These are phyloP conservation scores for Dioctria rufipes DNA, from an alignment of 2,888 invertebrate species.

Conservation along the genomic window DNA sequence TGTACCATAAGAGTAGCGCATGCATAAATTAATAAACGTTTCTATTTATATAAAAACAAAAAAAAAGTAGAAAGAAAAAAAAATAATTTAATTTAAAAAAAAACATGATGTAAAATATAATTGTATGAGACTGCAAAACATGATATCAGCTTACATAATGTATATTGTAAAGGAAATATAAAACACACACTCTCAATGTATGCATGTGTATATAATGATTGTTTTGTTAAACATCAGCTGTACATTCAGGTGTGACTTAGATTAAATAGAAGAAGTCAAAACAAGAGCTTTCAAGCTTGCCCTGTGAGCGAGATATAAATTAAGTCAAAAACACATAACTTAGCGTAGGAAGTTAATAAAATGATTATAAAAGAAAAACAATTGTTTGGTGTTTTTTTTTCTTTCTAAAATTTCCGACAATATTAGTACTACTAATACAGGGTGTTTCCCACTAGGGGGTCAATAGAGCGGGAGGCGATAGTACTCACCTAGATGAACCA, in stretches of 20 bases:
- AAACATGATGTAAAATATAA: slow-evolving; percentile 31
- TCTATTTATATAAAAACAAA: background rate
- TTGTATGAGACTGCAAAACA: slow-evolving; percentile 50
- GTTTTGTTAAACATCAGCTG: background rate
- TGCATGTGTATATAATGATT: too few species aligned
- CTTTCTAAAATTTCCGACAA: too few species aligned
- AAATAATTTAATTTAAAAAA: slow-evolving; percentile 36
- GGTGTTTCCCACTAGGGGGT: too few species aligned
- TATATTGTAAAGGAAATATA: slow-evolving; percentile 26
- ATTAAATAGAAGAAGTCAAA: slow-evolving; percentile 41
- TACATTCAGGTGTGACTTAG: slow-evolving; percentile 14
- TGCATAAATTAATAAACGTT: too few species aligned
- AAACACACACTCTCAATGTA: background rate
- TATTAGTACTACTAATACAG: too few species aligned
- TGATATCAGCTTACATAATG: slow-evolving; percentile 50
- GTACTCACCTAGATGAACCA: too few species aligned
- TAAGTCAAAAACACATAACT: slow-evolving; percentile 32
- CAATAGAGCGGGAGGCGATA: too few species aligned
- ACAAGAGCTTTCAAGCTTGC: slow-evolving; percentile 52
- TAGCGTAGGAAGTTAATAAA: slow-evolving; percentile 51
- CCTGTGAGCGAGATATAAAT: slow-evolving; percentile 49
- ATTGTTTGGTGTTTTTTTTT: background rate
- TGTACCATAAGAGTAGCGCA: slow-evolving; percentile 32
- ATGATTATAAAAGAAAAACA: slow-evolving; percentile 29
- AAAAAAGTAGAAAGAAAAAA: background rate